Conservation (phyloP, 2,113 vertebrate species). For the Ahaetulla prasina region DNA sequence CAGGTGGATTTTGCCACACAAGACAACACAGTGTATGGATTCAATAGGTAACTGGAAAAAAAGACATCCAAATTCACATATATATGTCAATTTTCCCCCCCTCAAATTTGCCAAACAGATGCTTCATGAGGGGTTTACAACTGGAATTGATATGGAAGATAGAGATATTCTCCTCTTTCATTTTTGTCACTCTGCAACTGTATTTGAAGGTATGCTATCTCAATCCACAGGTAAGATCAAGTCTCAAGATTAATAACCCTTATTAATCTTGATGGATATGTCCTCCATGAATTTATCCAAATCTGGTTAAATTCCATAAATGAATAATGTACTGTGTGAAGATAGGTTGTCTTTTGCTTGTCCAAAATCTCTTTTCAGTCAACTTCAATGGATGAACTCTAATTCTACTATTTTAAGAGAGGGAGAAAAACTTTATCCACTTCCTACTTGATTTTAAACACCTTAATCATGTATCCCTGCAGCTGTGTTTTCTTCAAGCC, state of each 20-base stretch:
- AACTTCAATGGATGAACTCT: neutral
- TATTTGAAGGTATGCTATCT: neutral
- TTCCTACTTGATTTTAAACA: neutral
- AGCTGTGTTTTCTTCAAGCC: neutral
- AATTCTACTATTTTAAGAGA: neutral
- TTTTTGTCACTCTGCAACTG: neutral
- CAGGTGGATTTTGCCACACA: conserved; percentile 97
- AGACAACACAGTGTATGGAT: conserved; percentile 93
- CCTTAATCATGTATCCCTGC: neutral
- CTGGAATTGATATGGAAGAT: neutral
- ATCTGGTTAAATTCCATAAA: neutral
- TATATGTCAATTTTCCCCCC: neutral
- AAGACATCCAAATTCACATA: conserved; percentile 15
- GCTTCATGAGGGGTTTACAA: neutral
- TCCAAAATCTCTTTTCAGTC: neutral
- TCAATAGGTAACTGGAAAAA: conserved; percentile 87
- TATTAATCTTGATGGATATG: neutral
- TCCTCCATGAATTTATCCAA: neutral
- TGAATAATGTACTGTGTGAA: neutral
- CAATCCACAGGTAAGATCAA: neutral
- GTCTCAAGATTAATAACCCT: neutral
- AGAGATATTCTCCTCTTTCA: neutral
- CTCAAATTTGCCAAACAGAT: neutral
- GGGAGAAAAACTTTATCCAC: neutral
- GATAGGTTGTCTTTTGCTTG: neutral